These are phyloP conservation scores for Limnephilus marmoratus DNA, from an alignment of 2,888 invertebrate genomes.

Conservation along the genomic window DNA sequence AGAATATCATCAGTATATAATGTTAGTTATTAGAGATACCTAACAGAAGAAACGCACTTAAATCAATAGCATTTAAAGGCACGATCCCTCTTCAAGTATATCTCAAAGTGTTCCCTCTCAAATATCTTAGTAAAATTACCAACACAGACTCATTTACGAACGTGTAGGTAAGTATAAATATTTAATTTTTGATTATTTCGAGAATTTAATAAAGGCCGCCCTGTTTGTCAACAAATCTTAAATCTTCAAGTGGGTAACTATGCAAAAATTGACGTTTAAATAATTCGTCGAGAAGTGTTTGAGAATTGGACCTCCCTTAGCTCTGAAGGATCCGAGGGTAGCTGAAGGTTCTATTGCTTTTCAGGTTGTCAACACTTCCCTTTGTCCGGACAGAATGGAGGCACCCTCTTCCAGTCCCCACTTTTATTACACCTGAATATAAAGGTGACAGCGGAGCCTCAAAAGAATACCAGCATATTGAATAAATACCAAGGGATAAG, in stretches of 20 bases:
- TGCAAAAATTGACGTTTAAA: background rate
- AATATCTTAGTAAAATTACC: background rate
- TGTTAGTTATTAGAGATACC: too few relatives aligned
- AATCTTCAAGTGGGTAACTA: background rate
- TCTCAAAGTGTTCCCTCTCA: too few relatives aligned
- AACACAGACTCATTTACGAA: background rate
- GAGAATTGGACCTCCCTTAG: background rate
- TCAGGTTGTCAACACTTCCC: slow-evolving; percentile 20
- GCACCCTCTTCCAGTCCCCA: background rate
- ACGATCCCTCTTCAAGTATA: too few relatives aligned
- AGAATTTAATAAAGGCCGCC: background rate
- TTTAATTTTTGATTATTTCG: background rate
- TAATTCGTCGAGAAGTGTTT: background rate
- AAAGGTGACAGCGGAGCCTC: slow-evolving; percentile 9
- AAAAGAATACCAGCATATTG: slow-evolving; percentile 20
- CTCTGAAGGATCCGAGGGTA: background rate
- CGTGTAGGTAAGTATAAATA: background rate
- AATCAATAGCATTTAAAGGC: too few relatives aligned
- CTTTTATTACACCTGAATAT: slow-evolving; percentile 23
- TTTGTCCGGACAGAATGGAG: slow-evolving; percentile 6
- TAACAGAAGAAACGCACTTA: too few relatives aligned
- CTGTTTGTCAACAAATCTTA: background rate
- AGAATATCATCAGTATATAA: too few relatives aligned
- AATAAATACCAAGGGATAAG: slow-evolving; percentile 27
- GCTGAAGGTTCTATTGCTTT: slow-evolving; percentile 14